phyloP scores from a whole-genome alignment of 2,888 invertebrate species.

The Leptura quadrifasciata region DNA sequence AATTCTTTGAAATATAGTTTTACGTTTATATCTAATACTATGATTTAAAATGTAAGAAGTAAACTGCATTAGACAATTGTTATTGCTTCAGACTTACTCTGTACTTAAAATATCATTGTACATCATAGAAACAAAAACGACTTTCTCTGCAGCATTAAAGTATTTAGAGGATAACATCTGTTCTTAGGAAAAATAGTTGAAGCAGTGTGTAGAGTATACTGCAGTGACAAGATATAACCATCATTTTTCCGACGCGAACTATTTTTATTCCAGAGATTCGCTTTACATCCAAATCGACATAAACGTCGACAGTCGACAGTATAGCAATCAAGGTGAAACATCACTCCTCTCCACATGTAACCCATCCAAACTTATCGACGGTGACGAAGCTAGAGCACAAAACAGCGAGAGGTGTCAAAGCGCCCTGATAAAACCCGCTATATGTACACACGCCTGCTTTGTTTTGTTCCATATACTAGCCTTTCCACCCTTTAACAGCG shows the following conservation, averaged over 20 bases:
- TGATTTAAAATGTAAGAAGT: too few relatives aligned
- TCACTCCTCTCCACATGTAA: slow-evolving; percentile 44
- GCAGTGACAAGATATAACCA: neutral
- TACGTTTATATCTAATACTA: too few relatives aligned
- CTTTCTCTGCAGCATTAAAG: too few relatives aligned
- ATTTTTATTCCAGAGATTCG: neutral
- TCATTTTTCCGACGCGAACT: neutral
- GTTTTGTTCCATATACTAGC: slow-evolving; percentile 27
- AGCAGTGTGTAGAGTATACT: neutral
- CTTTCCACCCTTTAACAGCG: slow-evolving; percentile 28
- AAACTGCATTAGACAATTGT: too few relatives aligned
- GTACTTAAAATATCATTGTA: too few relatives aligned
- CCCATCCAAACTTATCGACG: slow-evolving; percentile 37
- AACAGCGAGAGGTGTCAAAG: slow-evolving; percentile 38
- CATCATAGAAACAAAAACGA: too few relatives aligned
- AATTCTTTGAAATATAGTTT: too few relatives aligned
- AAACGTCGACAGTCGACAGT: slow-evolving; percentile 26
- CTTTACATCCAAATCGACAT: neutral
- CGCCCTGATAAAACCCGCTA: slow-evolving; percentile 36
- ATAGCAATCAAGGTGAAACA: slow-evolving; percentile 46
- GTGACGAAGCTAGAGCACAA: slow-evolving; percentile 30
- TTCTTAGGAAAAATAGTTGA: too few relatives aligned
- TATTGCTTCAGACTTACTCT: too few relatives aligned
- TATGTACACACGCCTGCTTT: slow-evolving; percentile 35
- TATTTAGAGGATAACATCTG: too few relatives aligned